Conservation (phyloP, 2,797 vertebrate genomes). For the Micromesistius poutassou region DNA sequence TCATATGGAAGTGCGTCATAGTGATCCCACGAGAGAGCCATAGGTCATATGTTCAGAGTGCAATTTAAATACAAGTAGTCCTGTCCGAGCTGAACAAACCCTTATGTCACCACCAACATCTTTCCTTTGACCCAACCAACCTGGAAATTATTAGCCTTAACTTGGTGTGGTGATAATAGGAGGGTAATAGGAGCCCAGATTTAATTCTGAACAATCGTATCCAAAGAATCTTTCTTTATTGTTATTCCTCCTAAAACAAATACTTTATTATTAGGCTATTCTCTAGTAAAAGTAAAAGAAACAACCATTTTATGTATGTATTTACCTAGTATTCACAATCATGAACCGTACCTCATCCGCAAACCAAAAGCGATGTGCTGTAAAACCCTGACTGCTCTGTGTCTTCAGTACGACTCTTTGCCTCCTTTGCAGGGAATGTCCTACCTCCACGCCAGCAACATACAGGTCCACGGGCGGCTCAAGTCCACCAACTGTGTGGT, state of each 20-base stretch:
- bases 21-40: neutral
- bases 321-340: neutral
- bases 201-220: neutral
- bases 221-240: neutral
- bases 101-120: neutral
- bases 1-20: neutral
- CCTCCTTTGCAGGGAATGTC: conserved; percentile 87
- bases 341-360: neutral
- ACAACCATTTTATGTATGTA: neutral
- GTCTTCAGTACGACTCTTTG: neutral
- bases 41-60: neutral
- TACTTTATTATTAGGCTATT: neutral
- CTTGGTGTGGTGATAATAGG: too few relatives aligned
- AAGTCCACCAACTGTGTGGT: conserved; percentile 98
- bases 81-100: neutral
- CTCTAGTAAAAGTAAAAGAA: neutral
- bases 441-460: conserved; percentile 90
- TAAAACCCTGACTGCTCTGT: neutral
- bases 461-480: conserved; percentile 90
- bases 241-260: neutral
- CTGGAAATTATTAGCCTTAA: too few relatives aligned
- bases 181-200: neutral
- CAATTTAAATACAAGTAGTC: neutral
- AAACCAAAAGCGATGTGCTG: neutral
- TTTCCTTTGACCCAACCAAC: neutral